These are phyloP conservation scores for Trichomalopsis sarcophagae DNA, from an alignment of 1,140 invertebrate species.

Conservation along the genomic window DNA sequence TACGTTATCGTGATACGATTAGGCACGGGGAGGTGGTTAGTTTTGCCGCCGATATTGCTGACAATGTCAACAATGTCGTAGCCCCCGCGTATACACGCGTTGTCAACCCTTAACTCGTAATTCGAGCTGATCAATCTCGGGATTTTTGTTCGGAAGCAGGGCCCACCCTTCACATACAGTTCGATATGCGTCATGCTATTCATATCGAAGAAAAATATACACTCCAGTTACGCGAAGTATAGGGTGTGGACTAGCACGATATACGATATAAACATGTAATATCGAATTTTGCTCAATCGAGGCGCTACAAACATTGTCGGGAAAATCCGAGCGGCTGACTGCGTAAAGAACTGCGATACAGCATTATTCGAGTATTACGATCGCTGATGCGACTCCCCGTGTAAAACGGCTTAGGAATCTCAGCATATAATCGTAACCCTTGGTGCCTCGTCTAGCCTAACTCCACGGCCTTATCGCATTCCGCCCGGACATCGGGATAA, in stretches of 20 bases:
- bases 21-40: conserved; percentile 25
- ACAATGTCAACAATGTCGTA: conserved; percentile 30
- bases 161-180: not conserved
- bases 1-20: conserved; percentile 19
- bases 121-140: conserved; percentile 22
- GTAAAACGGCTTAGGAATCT: conserved; percentile 15
- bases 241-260: not conserved
- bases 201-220: not conserved
- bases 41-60: conserved; percentile 31
- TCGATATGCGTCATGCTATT: not conserved
- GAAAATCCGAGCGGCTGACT: not conserved
- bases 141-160: not conserved
- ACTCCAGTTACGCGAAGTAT: not conserved
- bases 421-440: conserved; percentile 11
- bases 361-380: not conserved
- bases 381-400: not conserved
- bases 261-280: not conserved
- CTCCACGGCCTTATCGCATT: not conserved
- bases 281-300: not conserved
- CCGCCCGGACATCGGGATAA: not conserved
- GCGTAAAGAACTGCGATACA: not conserved
- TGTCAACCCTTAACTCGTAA: conserved; percentile 13
- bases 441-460: not conserved
- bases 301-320: not conserved
- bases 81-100: not conserved